Base-by-base conservation (phyloP, 2,797 vertebrate genomes). In the Chiroxiphia lanceolata region DNA sequence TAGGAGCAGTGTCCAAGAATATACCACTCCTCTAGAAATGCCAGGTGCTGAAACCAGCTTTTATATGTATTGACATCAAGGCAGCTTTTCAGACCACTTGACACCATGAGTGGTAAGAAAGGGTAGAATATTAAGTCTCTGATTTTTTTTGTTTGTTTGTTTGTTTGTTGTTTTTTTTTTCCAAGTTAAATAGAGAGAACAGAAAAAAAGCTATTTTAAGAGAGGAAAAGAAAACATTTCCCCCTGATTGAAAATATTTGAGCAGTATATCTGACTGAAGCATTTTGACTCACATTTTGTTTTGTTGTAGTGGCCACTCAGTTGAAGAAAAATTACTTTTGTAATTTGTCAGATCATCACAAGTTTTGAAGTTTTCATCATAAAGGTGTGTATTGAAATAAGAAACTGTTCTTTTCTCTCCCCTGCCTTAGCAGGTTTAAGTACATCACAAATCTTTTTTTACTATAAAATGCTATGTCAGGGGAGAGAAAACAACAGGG, bases 81-180 rank as follows among this genome's bases (percentile, higher is more conserved):
- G 27, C 4, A 59, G 11, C 13, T 75, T 53, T 91, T 51, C 48
- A 70, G 9, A 40, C 11, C 29, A 33, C 15, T 70, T 80, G 29
- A 40, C 14, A 64, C 18, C 21, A 8, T 3, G 15, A 61, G 14
- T 15, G 5, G 36, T 76, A 40, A 48, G 47, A 91, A 69, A 54
- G 6, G 5, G 12, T 20, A 89, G 44, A 61, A 19, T 54, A 48
- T 47, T 21, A 72, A 38, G 18, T 61, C 40, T 67, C 15, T 54
- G 6, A 27, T 4, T 18, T 40, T 44, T 17, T 18, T 1, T 3
- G 18, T 1, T 3, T 44, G 25, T 44, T 14, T 50, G 15, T 33
- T 60, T 57, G 9, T 44, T 48, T 42, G 11, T 25, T 47, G 29
- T 4, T 9, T 25, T 70, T 90, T 31, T 31, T 31, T 21, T 10